Percentiles rank a stretch among this genome's conserved stretches.
Evolutionary conservation across 2,797 vertebrate genomes (phyloP).

Genomic region (Enteromius fasciolatus): DNA sequence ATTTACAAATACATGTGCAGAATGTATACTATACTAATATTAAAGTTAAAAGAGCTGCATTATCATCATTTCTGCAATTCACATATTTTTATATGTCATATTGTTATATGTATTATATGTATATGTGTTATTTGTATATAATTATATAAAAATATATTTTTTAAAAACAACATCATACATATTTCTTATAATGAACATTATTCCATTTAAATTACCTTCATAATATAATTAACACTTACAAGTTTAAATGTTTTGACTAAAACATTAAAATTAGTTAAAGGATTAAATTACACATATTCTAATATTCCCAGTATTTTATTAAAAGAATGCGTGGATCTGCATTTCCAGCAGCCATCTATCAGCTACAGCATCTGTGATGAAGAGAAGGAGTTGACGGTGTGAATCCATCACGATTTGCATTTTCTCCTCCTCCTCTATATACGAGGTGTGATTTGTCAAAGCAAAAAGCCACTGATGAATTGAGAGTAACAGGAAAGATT

Average conservation of each 20-base stretch:
- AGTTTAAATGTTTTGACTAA: not conserved
- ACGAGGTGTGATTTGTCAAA: constrained; percentile 48
- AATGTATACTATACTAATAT: not conserved
- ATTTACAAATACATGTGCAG: not conserved
- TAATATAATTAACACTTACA: no score
- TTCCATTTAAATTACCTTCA: not conserved
- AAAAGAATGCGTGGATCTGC: not conserved
- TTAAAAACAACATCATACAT: not conserved
- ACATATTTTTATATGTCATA: not conserved
- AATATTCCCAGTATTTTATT: not conserved
- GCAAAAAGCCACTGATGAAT: constrained; percentile 67
- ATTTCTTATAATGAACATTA: not conserved
- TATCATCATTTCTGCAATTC: not conserved
- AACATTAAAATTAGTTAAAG: not conserved
- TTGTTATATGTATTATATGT: not conserved
- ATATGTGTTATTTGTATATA: no score
- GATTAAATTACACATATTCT: not conserved
- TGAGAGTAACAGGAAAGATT: constrained; percentile 57
- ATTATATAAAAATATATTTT: no score
- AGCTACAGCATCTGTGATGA: not conserved
- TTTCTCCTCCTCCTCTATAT: constrained; percentile 53
- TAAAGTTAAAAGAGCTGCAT: not conserved
- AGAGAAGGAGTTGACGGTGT: constrained; percentile 24
- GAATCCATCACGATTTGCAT: constrained; percentile 60
- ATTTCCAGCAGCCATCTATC: not conserved